Evolutionary conservation across 2,113 vertebrate genomes (phyloP).

Genomic region (Toxotes jaculatrix): DNA sequence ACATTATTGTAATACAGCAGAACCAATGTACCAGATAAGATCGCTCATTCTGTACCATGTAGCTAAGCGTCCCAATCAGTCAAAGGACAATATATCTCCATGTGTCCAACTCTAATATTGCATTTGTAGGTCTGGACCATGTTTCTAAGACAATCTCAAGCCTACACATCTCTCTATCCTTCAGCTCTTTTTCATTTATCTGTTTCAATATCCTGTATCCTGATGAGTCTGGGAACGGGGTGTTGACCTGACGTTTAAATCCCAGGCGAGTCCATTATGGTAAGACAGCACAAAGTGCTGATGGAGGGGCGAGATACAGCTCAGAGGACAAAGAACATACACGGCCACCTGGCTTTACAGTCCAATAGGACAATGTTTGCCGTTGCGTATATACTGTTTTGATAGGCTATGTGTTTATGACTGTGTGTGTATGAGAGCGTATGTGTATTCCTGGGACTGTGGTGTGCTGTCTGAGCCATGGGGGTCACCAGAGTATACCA

Average conservation of each 20-base stretch:
- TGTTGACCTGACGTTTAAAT: slow-evolving; percentile 80
- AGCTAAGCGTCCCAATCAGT: slow-evolving; percentile 64
- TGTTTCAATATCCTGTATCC: slow-evolving; percentile 81
- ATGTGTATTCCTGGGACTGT: slow-evolving; percentile 38
- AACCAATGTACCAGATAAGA: slow-evolving; percentile 59
- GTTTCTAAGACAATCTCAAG: slow-evolving; percentile 45
- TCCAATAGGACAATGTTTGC: slow-evolving; percentile 33
- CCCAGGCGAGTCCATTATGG: slow-evolving; percentile 74
- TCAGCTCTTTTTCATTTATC: slow-evolving; percentile 76
- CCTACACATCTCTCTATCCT: slow-evolving; percentile 60
- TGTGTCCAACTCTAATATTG: slow-evolving; percentile 43
- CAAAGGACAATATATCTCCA: slow-evolving; percentile 61
- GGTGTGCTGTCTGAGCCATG: slow-evolving; percentile 38
- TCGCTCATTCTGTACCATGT: slow-evolving; percentile 21
- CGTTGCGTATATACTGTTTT: slow-evolving; percentile 41
- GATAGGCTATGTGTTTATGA: neutral
- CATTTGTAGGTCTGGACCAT: slow-evolving; percentile 19
- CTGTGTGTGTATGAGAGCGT: slow-evolving; percentile 17
- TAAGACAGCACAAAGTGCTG: slow-evolving; percentile 71
- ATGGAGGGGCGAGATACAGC: slow-evolving; percentile 74
- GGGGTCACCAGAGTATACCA: slow-evolving; percentile 52
- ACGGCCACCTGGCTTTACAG: slow-evolving; percentile 62
- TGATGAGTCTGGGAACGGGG: slow-evolving; percentile 69
- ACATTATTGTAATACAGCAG: slow-evolving; percentile 28
- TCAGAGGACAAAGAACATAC: slow-evolving; percentile 74